Percentiles rank a stretch among this genome's conserved stretches.
Conservation (phyloP, 2,113 vertebrate genomes). For the Ranitomeya variabilis region DNA sequence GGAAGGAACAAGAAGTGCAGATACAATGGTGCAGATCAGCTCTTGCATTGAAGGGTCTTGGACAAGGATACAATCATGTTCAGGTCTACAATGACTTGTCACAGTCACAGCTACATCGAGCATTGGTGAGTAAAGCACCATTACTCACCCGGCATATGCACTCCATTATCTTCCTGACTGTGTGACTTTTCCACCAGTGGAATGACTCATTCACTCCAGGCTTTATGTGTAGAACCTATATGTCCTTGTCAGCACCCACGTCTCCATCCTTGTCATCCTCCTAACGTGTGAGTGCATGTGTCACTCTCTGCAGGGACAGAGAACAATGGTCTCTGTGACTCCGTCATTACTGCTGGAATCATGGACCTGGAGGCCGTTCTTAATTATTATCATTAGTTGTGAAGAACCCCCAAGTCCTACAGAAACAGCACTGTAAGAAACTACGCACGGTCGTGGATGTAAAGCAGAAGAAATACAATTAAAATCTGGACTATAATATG, state of each 20-base stretch:
- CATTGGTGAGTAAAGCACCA: neutral
- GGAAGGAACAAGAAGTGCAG: no score
- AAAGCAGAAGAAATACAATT: neutral
- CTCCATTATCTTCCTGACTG: neutral
- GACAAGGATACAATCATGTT: neutral
- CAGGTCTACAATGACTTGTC: neutral
- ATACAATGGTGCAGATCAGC: no score
- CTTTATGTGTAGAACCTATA: neutral
- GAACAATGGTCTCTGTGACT: neutral
- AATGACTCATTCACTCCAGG: constrained; percentile 19
- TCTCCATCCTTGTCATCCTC: neutral
- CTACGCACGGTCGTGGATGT: neutral
- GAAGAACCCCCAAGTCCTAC: neutral
- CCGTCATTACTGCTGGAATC: neutral
- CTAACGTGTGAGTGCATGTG: neutral
- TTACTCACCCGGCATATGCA: neutral
- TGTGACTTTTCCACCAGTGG: neutral
- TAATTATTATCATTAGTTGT: constrained; percentile 24
- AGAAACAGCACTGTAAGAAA: neutral
- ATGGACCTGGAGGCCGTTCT: neutral
- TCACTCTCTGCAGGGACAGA: neutral
- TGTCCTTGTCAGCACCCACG: neutral
- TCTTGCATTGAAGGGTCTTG: no score
- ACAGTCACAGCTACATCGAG: neutral
- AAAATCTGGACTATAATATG: neutral